Percentiles rank a stretch among this genome's conserved stretches.
These are phyloP conservation scores for Gnathonemus longibarbis DNA, from an alignment of 2,113 vertebrate species.

Conservation along the genomic window DNA sequence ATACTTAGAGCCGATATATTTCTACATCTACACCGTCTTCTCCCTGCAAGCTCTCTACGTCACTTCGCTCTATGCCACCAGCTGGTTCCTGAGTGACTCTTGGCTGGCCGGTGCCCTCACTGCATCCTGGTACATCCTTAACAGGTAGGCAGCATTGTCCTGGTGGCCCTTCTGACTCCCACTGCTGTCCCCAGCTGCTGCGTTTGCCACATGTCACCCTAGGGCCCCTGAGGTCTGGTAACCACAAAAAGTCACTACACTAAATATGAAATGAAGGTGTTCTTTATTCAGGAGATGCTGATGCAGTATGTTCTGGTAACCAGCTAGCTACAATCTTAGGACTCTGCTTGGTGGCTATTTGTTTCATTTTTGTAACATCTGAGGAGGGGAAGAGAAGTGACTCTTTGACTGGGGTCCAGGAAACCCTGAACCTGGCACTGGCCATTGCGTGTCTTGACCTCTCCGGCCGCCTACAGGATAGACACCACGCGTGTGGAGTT, in stretches of 20 bases:
- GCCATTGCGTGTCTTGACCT: neutral
- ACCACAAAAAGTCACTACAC: neutral
- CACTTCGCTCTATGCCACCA: conserved; percentile 81
- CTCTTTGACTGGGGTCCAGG: neutral
- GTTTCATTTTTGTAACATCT: neutral
- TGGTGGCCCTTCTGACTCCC: neutral
- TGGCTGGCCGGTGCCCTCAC: conserved; percentile 85
- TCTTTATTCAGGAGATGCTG: too few relatives aligned
- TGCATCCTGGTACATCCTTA: conserved; percentile 89
- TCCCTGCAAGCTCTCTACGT: conserved; percentile 89
- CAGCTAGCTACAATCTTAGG: neutral
- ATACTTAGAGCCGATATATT: conserved; percentile 91
- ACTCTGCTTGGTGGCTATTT: neutral
- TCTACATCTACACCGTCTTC: conserved; percentile 98
- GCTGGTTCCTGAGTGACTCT: conserved; percentile 88
- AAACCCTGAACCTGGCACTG: neutral
- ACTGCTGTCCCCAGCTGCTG: neutral
- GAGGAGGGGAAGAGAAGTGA: neutral
- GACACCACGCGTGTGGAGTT: conserved; percentile 96
- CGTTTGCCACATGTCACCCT: neutral
- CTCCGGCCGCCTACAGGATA: conserved; percentile 59
- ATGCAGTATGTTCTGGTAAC: neutral
- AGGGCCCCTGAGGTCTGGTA: neutral
- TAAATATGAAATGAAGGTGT: neutral
- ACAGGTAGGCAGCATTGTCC: conserved; percentile 66